Evolutionary conservation across 2,888 invertebrate species (phyloP), one percentile per base, ranked within the genome.

Genomic region (Timema cristinae): DNA sequence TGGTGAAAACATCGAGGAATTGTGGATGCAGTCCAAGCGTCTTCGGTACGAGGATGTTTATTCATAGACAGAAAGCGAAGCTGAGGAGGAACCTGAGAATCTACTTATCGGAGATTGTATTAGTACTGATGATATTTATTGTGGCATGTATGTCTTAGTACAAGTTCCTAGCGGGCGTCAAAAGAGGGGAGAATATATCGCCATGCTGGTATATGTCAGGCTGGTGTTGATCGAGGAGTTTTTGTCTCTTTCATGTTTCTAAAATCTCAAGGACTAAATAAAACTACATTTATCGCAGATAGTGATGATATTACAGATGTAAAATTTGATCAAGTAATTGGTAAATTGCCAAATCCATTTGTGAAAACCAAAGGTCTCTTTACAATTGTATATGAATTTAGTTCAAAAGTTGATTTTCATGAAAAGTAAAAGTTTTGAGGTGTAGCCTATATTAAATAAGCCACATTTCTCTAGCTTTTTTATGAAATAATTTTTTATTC

Each of bases 311-410:
- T 63, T 63, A 63, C 1, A 63, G 32, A 63, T 6, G 63, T 63
- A 63, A 32, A 63, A 47, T 63, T 63, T 47, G 63, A 63, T 6
- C 16, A 63, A 63, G 16, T 63, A 16, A 63, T 16, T 15, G 32
- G 63, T 15, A 63, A 15, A 63, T 16, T 63, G 48, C 7, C 63
- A 63, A 63, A 6, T 48, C 16, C 63, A 63, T 10, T 8, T 63
- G 63, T 63, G 48, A 8, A 63, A 32, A 32, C 63, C 32, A 63
- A 63, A 13, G 63, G 63, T n/a, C 9, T 63, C 48, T 63, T 63
- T 13, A 63, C n/a, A 59, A 59, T 8, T 16, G 59, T 59, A 13
- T 9, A 59, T 59, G 59, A 16, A 32, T 59, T 59, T 59, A 5
- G 32, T 32, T 32, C n/a, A 59, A 59, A n/a, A 59, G 59, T 59